Evolutionary conservation across 2,113 vertebrate species (phyloP).

Genomic region (Semnornis frantzii): DNA sequence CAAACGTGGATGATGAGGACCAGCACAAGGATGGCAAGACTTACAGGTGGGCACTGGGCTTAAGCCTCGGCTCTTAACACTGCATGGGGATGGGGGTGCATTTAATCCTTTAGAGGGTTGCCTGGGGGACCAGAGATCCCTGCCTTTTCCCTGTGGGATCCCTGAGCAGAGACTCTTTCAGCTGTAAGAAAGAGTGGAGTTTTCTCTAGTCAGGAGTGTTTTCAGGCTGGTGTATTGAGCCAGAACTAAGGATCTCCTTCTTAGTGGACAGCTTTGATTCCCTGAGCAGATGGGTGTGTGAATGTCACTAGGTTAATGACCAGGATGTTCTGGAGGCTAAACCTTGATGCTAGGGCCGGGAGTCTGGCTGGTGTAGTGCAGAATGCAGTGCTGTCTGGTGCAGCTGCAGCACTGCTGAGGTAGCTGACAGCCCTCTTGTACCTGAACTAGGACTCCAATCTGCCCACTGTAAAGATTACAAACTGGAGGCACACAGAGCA

Average conservation of each 20-base stretch:
- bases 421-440: not conserved
- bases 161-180: not conserved
- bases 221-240: not conserved
- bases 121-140: not conserved
- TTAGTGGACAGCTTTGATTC: not conserved
- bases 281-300: not conserved
- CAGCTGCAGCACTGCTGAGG: not conserved
- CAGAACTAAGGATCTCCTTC: not conserved
- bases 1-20: conserved; percentile 86
- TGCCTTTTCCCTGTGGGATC: not conserved
- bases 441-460: not conserved
- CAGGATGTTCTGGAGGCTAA: not conserved
- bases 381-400: not conserved
- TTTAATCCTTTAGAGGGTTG: not conserved
- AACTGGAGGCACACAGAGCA: not conserved
- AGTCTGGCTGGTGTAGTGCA: not conserved
- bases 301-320: not conserved
- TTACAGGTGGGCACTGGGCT: conserved; percentile 74
- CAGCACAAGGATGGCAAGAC: conserved; percentile 87
- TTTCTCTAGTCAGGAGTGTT: not conserved
- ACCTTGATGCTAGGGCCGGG: not conserved
- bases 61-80: not conserved
- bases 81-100: not conserved
- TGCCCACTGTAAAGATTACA: not conserved
- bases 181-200: not conserved